Evolutionary conservation across 1,140 invertebrate genomes (phyloP).

Genomic region (Anastatus disparis): DNA sequence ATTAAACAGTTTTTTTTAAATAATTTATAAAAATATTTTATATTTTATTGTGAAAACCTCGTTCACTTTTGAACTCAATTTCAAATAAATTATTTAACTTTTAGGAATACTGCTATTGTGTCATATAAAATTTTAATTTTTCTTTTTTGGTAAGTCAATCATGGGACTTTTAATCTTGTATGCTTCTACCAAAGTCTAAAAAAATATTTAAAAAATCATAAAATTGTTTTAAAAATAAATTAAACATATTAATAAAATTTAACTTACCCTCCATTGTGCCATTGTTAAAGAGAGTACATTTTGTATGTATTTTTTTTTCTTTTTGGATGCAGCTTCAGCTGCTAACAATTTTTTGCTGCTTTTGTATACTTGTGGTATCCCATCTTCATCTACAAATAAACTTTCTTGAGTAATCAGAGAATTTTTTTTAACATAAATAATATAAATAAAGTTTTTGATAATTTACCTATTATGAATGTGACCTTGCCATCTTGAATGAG

Average conservation of each 20-base stretch:
- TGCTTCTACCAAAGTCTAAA: constrained; percentile 49
- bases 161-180: constrained; percentile 53
- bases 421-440: not conserved
- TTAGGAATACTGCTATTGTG: too few relatives aligned
- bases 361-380: constrained; percentile 59
- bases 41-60: too few relatives aligned
- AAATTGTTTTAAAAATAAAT: constrained; percentile 20
- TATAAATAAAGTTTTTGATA: not conserved
- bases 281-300: constrained; percentile 64
- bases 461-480: constrained; percentile 65
- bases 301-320: constrained; percentile 58
- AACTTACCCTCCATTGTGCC: constrained; percentile 66
- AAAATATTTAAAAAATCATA: constrained; percentile 24
- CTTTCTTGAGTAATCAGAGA: not conserved
- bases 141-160: too few relatives aligned
- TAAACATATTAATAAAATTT: constrained; percentile 17
- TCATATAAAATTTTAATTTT: too few relatives aligned
- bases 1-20: not conserved
- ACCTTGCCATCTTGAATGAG: constrained; percentile 71
- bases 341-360: constrained; percentile 49
- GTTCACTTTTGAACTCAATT: too few relatives aligned
- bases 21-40: not conserved
- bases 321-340: constrained; percentile 52
- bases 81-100: too few relatives aligned
- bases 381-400: constrained; percentile 53